Evolutionary conservation across 1,140 invertebrate species (phyloP).

Genomic region (Drosophila kikkawai): DNA sequence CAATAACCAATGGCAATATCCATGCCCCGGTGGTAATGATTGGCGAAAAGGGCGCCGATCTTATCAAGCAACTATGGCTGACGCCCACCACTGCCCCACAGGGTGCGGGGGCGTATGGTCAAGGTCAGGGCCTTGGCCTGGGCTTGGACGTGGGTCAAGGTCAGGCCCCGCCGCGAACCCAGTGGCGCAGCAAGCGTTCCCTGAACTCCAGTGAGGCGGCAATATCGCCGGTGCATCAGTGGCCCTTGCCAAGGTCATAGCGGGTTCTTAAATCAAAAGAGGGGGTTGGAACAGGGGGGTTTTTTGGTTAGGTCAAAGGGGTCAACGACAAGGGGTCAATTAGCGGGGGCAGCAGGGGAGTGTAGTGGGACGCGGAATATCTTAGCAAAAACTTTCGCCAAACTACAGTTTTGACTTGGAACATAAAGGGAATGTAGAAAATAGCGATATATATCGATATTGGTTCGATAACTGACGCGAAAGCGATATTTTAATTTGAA

Average conservation of each 20-base stretch:
- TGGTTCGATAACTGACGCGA: neutral
- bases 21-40: slow-evolving; percentile 96
- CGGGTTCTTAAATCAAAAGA: neutral
- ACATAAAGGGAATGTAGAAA: neutral
- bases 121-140: slow-evolving; percentile 8
- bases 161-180: slow-evolving; percentile 9
- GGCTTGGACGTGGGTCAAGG: slow-evolving; percentile 5
- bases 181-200: slow-evolving; percentile 53
- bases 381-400: slow-evolving; percentile 44
- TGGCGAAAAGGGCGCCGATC: slow-evolving; percentile 95
- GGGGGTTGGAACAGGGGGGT: neutral
- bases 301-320: neutral
- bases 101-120: neutral
- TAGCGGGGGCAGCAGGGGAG: slow-evolving; percentile 9
- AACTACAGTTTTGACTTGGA: neutral
- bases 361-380: slow-evolving; percentile 9
- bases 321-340: neutral
- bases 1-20: slow-evolving; percentile 93
- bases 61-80: slow-evolving; percentile 92
- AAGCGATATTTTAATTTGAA: neutral
- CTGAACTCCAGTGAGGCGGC: slow-evolving; percentile 13
- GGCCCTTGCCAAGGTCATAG: slow-evolving; percentile 67
- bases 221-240: slow-evolving; percentile 37
- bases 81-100: slow-evolving; percentile 45
- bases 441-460: neutral